phyloP scores from a whole-genome alignment of 2,797 vertebrate genomes.

The Enteromius viviparus region DNA sequence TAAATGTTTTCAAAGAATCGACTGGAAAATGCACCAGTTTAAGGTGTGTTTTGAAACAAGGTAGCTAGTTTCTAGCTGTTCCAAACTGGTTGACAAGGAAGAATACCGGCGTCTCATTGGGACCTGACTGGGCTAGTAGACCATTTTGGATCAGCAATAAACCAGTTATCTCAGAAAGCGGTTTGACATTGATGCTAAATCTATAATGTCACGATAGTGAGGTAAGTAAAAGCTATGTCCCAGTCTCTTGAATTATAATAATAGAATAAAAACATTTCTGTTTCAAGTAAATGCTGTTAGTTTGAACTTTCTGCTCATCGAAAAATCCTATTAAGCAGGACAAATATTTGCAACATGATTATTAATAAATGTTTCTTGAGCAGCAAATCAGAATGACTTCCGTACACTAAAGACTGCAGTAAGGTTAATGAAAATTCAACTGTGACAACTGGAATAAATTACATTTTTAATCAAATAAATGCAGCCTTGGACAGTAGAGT shows the following conservation, averaged over 20 bases:
- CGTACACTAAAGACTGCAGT: not conserved
- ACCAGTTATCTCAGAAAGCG: not conserved
- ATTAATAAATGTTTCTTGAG: too few species aligned
- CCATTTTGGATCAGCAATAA: not conserved
- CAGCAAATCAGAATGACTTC: too few species aligned
- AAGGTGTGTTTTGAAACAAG: not conserved
- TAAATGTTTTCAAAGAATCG: not conserved
- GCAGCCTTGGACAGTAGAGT: not conserved
- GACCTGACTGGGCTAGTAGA: not conserved
- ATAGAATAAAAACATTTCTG: not conserved
- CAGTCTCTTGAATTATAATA: not conserved
- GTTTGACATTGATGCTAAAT: constrained; percentile 9
- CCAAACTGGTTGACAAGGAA: constrained; percentile 30
- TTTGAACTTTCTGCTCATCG: too few species aligned
- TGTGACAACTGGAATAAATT: not conserved
- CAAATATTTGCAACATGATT: too few species aligned
- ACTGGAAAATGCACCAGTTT: not conserved
- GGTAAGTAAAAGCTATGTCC: constrained; percentile 26
- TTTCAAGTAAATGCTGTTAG: too few species aligned
- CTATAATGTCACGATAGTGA: not conserved
- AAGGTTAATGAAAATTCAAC: not conserved
- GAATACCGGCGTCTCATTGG: not conserved
- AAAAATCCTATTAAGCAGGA: not conserved
- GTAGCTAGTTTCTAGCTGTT: constrained; percentile 14
- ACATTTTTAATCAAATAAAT: not conserved